phyloP scores from a whole-genome alignment of 2,888 invertebrate species.

The Dynastes hyllus region DNA sequence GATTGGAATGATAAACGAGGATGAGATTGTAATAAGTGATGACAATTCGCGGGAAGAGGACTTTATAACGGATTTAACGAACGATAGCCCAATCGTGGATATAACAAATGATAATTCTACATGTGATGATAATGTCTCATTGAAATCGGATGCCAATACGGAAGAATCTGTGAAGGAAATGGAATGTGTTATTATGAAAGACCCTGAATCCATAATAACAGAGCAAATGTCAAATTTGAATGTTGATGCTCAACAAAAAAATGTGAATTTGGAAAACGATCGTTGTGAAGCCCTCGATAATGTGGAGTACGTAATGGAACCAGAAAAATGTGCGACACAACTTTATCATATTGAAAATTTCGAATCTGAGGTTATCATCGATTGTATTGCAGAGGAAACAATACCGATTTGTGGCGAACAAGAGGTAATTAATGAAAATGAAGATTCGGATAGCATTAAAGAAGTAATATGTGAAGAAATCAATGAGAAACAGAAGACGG shows the following conservation, averaged over 20 bases:
- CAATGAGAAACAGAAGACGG: conserved; percentile 38
- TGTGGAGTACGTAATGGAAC: conserved; percentile 26
- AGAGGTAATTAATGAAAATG: conserved; percentile 53
- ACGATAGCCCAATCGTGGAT: conserved; percentile 28
- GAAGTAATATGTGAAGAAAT: conserved; percentile 36
- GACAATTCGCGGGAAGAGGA: conserved; percentile 1
- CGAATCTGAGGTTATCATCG: conserved; percentile 59
- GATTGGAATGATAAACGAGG: conserved; percentile 53
- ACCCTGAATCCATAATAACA: conserved; percentile 47
- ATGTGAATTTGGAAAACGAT: conserved; percentile 3
- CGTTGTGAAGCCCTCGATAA: conserved; percentile 28
- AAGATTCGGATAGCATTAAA: conserved; percentile 43
- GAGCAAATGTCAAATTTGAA: conserved; percentile 53
- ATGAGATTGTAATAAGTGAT: conserved; percentile 69
- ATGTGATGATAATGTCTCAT: conserved; percentile 61
- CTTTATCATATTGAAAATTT: conserved; percentile 47
- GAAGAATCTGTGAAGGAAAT: conserved; percentile 21
- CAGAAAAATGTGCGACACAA: conserved; percentile 4
- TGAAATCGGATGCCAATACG: not conserved
- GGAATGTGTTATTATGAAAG: conserved; percentile 20
- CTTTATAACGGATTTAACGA: not conserved
- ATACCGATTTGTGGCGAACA: conserved; percentile 55
- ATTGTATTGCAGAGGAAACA: conserved; percentile 61
- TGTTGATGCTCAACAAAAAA: conserved; percentile 33
- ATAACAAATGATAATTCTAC: conserved; percentile 22